Percentiles rank a stretch among this genome's conserved stretches.
Evolutionary conservation across 1,140 invertebrate genomes (phyloP).

Genomic region (Drosophila nigromelanica): DNA sequence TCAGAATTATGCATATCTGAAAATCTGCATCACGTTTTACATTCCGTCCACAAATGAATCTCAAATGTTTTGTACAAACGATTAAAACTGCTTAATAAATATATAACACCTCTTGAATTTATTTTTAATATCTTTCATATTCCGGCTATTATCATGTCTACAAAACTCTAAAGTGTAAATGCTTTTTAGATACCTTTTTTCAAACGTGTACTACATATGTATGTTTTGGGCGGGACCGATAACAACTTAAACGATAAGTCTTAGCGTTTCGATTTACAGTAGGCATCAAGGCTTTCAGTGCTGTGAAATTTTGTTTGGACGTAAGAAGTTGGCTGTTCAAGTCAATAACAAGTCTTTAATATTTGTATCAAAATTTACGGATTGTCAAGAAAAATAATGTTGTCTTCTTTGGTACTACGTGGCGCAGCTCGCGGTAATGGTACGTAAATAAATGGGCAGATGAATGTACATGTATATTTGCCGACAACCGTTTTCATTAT

Average conservation of each 20-base stretch:
- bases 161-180: neutral
- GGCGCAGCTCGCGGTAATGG: slow-evolving; percentile 60
- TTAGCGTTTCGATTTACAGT: slow-evolving; percentile 5
- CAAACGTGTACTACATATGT: neutral
- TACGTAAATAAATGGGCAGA: slow-evolving; percentile 16
- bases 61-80: slow-evolving; percentile 63
- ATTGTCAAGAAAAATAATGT: slow-evolving; percentile 46
- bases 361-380: slow-evolving; percentile 42
- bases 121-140: neutral
- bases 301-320: slow-evolving; percentile 35
- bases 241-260: slow-evolving; percentile 2
- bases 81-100: slow-evolving; percentile 47
- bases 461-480: neutral
- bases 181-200: neutral
- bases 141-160: neutral
- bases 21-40: slow-evolving; percentile 5
- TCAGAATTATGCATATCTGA: neutral
- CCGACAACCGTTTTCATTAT: slow-evolving; percentile 47
- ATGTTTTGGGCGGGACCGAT: slow-evolving; percentile 25
- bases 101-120: neutral
- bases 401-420: slow-evolving; percentile 56
- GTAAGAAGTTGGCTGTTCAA: slow-evolving; percentile 20
- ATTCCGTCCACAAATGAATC: slow-evolving; percentile 61
- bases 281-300: slow-evolving; percentile 37
- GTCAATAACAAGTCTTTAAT: slow-evolving; percentile 40